phyloP scores from a whole-genome alignment of 2,888 invertebrate genomes.

The Ophion costatus region DNA sequence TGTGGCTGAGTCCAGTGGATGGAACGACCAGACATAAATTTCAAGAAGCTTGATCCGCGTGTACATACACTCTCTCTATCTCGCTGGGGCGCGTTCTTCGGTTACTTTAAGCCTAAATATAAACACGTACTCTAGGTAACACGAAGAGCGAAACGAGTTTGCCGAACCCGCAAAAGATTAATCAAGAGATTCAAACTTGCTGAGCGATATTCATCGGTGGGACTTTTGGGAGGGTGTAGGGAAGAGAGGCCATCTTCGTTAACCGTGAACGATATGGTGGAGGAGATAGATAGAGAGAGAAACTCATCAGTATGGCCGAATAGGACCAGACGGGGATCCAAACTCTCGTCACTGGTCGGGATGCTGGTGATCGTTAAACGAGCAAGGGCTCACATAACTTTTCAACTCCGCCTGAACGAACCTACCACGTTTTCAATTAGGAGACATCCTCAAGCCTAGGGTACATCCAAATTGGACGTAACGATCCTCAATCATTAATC shows the following conservation, averaged over 20 bases:
- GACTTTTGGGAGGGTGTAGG: conserved; percentile 34
- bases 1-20: conserved; percentile 51
- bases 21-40: conserved; percentile 59
- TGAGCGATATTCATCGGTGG: conserved; percentile 63
- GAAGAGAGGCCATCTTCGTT: conserved; percentile 44
- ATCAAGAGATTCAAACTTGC: conserved; percentile 69
- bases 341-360: conserved; percentile 20
- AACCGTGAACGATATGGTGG: conserved; percentile 21
- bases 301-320: conserved; percentile 38
- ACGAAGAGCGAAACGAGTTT: conserved; percentile 62
- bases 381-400: conserved; percentile 23
- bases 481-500: conserved; percentile 24
- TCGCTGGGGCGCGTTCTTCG: not conserved
- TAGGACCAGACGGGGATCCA: conserved; percentile 42
- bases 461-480: conserved; percentile 1
- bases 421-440: conserved; percentile 51
- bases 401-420: conserved; percentile 26
- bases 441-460: conserved; percentile 17
- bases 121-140: conserved; percentile 29
- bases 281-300: not conserved
- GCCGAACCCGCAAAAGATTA: conserved; percentile 66
- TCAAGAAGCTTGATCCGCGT: conserved; percentile 12
- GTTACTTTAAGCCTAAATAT: conserved; percentile 13
- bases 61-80: conserved; percentile 25
- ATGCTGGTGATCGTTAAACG: conserved; percentile 36